Evolutionary conservation across 2,888 invertebrate species (phyloP), one percentile per base, ranked within the genome.

Genomic region (Andrena fulva): DNA sequence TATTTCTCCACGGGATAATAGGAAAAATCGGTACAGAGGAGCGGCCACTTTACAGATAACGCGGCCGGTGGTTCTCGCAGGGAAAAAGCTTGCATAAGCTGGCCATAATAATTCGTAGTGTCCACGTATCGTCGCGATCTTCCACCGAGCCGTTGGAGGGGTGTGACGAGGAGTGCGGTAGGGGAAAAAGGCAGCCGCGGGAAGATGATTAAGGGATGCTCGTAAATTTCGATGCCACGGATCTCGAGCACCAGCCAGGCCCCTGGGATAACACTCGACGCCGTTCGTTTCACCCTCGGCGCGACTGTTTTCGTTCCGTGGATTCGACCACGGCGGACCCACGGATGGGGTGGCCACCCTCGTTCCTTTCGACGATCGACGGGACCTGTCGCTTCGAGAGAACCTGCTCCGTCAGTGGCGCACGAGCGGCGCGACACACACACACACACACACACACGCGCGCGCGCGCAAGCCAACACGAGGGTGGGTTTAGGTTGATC

Each of bases 321-420:
- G 20, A 33, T 33, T 10, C 24, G 50, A 59, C 66, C 59, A 63
- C 77, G 50, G 10, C n/a, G 10, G 4, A 27, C n/a, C 2, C 10
- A 52, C 54, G 35, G 12, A 27, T 64, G 80, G 69, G 70, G 81
- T 33, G 12, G 42, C 20, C 71, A 60, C 82, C 82, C 71, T 63
- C 24, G 29, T 48, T 12, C 50, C 56, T 42, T 72, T 48, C 70
- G 67, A 52, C 42, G 54, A 74, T 84, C 78, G 80, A 79, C 75
- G 85, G 42, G 87, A 91, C 91, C 91, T 91, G 91, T 89, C 89
- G 84, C 84, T 24, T 71, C 74, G 84, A 80, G 73, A 60, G 84
- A 87, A 90, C 91, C 91, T 90, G 89, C 70, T 73, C 72, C 72
- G 77, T 27, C 54, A 10, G 54, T 10, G 10, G 16, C 29, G 54